phyloP scores from a whole-genome alignment of 2,797 vertebrate genomes.

The Esox masquinongy region DNA sequence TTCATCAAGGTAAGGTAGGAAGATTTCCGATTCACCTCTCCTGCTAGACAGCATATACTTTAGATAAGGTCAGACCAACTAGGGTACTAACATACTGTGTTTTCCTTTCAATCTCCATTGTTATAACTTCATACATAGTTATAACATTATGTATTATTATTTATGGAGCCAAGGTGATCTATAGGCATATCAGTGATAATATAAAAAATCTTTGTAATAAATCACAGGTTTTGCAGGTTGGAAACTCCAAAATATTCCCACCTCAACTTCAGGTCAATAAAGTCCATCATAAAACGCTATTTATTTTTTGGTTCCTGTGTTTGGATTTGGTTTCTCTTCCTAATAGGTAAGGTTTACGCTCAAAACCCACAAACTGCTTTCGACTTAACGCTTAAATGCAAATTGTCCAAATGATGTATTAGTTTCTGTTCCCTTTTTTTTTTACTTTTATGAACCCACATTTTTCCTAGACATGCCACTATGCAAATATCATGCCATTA shows the following conservation, averaged over 20 bases:
- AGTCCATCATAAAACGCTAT: conserved; percentile 61
- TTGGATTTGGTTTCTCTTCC: conserved; percentile 63
- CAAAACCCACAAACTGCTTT: conserved; percentile 55
- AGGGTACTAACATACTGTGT: conserved; percentile 38
- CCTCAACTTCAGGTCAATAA: conserved; percentile 63
- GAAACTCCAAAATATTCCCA: conserved; percentile 64
- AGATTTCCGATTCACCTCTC: conserved; percentile 30
- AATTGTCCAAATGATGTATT: conserved; percentile 63
- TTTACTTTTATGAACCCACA: too few species aligned
- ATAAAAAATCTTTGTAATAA: conserved; percentile 53
- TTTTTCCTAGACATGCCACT: too few species aligned
- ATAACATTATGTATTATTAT: conserved; percentile 34
- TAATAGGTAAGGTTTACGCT: conserved; percentile 56
- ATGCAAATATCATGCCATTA: too few species aligned
- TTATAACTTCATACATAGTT: conserved; percentile 57
- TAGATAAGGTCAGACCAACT: conserved; percentile 47
- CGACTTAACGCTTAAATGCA: conserved; percentile 59
- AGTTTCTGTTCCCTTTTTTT: background rate
- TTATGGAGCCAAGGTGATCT: conserved; percentile 46
- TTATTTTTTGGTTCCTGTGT: conserved; percentile 57
- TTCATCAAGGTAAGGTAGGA: conserved; percentile 47
- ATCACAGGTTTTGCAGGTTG: conserved; percentile 49
- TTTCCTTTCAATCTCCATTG: conserved; percentile 40
- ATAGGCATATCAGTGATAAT: conserved; percentile 45
- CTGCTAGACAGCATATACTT: conserved; percentile 32